Base-by-base conservation (phyloP, 92 coral and sea anemone genomes). In the Phenganax marumi region DNA sequence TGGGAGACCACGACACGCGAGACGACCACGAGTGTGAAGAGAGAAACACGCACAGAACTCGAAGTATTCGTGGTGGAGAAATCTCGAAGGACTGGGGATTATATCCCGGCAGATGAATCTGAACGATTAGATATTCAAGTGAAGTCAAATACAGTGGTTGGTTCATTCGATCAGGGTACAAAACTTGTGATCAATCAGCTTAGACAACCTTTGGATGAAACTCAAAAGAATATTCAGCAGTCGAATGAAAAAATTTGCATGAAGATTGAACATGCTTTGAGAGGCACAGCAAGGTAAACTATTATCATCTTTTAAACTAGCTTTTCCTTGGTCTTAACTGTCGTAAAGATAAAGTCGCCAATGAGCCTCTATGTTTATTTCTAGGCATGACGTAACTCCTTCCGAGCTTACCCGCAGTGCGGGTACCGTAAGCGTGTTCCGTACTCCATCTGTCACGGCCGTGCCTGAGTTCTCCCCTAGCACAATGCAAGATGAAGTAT, bases 1-100 rank as follows among this genome's bases (percentile, higher is more conserved):
- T 95, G 97, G 97, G 80, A 84, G 53, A 95, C 98, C 51, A 95
- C 98, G 50, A 95, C 98, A 24, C 86, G 96, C 72, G 98, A 95
- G 85, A 95, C 97, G 8, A 91, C 94, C 26, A 90, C 98, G 65
- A 95, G 98, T 70, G 91, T 95, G 33, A 90, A 88, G 86, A 97
- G 92, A 50, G 97, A 95, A 70, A 95, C 97, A 21, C 87, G 96
- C 70, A 92, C 95, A 23, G 98, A 95, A 73, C 90, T 95, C 17
- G 98, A 95, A 81, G 91, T 93, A 91, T 89, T 95, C 33, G 91
- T 86, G 12, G 91, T 91, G 52, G 91, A 90, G 70, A 84, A 87
- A 57, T 91, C 95, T 10, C 94, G 93, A 66, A 86, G 86, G 85
- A 90, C 91, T 22, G 90, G 97, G 50, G 91, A 92, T 82, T 58